These are phyloP conservation scores for Perdita meconis DNA, from an alignment of 2,888 invertebrate species.

Conservation along the genomic window DNA sequence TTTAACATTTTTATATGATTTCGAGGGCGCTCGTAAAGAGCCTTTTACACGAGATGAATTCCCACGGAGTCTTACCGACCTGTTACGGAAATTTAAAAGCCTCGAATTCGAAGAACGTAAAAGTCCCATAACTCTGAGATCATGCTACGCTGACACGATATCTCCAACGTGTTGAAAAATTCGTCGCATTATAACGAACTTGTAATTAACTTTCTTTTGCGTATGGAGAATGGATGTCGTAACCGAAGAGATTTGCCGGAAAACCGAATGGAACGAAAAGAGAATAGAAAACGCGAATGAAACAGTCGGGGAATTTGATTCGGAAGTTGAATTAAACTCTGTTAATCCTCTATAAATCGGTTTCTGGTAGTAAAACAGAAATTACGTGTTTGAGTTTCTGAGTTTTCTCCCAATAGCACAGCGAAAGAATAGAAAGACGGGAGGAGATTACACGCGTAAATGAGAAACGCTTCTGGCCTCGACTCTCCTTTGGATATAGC, in stretches of 20 bases:
- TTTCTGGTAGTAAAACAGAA: neutral
- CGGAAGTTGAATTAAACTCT: neutral
- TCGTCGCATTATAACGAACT: slow-evolving; percentile 7
- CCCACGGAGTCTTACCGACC: slow-evolving; percentile 7
- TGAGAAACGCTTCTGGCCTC: slow-evolving; percentile 34
- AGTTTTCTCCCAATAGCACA: neutral
- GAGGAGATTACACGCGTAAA: slow-evolving; percentile 39
- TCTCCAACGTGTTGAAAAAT: slow-evolving; percentile 2
- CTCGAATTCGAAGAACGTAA: slow-evolving; percentile 22
- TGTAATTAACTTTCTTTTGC: neutral
- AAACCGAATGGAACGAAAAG: neutral
- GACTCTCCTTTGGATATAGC: slow-evolving; percentile 41
- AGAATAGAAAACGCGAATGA: neutral
- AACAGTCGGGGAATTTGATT: neutral
- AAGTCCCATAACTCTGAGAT: slow-evolving; percentile 11
- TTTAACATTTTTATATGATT: slow-evolving; percentile 17
- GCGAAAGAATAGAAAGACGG: neutral
- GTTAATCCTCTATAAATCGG: slow-evolving; percentile 9
- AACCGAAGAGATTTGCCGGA: neutral
- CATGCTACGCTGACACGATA: neutral
- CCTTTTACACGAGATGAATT: neutral
- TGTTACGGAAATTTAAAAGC: slow-evolving; percentile 30
- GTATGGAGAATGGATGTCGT: too few species aligned
- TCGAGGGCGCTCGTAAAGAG: slow-evolving; percentile 23
- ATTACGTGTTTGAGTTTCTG: neutral